Base-by-base conservation (phyloP, 2,797 vertebrate genomes). In the Amniataba percoides region DNA sequence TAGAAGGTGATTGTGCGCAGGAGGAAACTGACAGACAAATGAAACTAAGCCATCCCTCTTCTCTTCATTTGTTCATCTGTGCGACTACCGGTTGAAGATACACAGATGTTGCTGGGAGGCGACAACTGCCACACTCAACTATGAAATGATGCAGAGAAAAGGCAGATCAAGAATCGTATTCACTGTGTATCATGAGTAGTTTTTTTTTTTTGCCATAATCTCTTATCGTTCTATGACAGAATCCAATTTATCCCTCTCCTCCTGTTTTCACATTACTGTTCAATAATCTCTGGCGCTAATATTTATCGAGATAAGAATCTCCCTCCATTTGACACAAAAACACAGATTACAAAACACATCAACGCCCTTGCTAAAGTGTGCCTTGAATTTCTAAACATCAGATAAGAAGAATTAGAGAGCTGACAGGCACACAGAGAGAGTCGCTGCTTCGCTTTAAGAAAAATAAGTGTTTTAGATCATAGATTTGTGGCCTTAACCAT, bases 1-100 rank as follows among this genome's bases (percentile, higher is more conserved):
- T 5, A 51, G 70, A 74, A 82, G 67, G 79, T 82, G 67, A 82
- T 49, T 74, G 56, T 62, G n/a, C 42, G 59, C 81, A 83, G 85
- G 67, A 78, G 57, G 71, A 85, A 86, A 89, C 76, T 84, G 85
- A 87, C 82, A 88, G 82, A 91, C 71, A 78, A 90, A 85, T 87
- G 83, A 82, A 84, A 85, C 74, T 60, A 62, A 84, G 42, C 56
- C 61, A 65, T 56, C 77, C 68, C 51, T 57, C 53, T 62, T 43
- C 40, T 66, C 53, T 78, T 78, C 57, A 45, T 81, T 80, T 82
- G 65, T 71, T 77, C 48, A 81, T 74, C 46, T 78, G 51, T 71
- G 55, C 3, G 2, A 57, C 16, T 52, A 69, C 16, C 25, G 4
- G 55, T 8, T 4, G 61, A 72, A 36, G 48, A 77, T 57, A 46